A percentile compares a stretch with the other conserved stretches of the same genome.
Evolutionary conservation across 2,888 invertebrate genomes (phyloP).

Genomic region (Dinocampus coccinellae): DNA sequence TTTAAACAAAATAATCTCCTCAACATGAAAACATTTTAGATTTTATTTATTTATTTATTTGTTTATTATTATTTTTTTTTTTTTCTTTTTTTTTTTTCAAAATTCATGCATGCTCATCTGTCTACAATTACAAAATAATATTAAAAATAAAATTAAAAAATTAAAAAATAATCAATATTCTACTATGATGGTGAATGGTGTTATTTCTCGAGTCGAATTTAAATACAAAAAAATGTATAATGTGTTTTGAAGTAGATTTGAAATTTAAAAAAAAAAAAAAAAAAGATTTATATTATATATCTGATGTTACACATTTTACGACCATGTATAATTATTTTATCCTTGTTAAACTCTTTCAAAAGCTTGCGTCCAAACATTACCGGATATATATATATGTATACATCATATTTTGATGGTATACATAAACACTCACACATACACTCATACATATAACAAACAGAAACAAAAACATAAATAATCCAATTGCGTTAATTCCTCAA

Average conservation of each 20-base stretch:
- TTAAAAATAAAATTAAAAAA: too few species aligned
- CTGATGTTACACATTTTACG: slow-evolving; percentile 37
- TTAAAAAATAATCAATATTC: not conserved
- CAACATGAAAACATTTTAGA: not conserved
- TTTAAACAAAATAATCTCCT: not conserved
- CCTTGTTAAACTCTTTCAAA: slow-evolving; percentile 16
- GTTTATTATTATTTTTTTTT: too few species aligned
- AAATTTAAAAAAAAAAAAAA: slow-evolving; percentile 28
- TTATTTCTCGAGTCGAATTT: not conserved
- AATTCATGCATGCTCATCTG: not conserved
- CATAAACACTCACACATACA: too few species aligned
- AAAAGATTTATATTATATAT: too few species aligned
- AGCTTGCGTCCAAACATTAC: not conserved
- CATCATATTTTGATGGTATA: slow-evolving; percentile 3
- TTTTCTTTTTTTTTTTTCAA: too few species aligned
- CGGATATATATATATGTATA: not conserved
- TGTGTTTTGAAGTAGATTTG: slow-evolving; percentile 46
- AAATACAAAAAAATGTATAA: slow-evolving; percentile 14
- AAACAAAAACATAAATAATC: slow-evolving; percentile 41
- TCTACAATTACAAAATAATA: not conserved
- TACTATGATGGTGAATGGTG: not conserved
- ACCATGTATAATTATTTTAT: slow-evolving; percentile 44
- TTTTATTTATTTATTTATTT: too few species aligned
- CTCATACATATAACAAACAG: not conserved
- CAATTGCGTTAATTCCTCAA: slow-evolving; percentile 51